Percentiles rank a stretch among this genome's conserved stretches.
Conservation (phyloP, 2,888 invertebrate species). For the Pyrgus malvae region DNA sequence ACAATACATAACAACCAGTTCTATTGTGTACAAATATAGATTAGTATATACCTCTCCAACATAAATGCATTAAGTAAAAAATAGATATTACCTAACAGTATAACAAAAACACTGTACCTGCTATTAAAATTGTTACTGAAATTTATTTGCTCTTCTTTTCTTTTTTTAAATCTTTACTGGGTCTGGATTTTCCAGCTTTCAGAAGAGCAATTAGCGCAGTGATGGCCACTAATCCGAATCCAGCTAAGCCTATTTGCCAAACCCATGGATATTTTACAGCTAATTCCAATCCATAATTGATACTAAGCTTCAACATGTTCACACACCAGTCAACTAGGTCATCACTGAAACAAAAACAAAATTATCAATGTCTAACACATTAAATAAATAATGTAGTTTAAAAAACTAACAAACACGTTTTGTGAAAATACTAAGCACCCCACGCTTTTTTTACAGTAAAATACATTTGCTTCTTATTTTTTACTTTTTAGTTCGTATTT, state of each 20-base stretch:
- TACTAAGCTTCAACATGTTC: slow-evolving; percentile 59
- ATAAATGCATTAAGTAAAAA: too few species aligned
- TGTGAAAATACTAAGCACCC: too few species aligned
- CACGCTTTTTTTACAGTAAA: too few species aligned
- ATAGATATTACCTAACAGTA: too few species aligned
- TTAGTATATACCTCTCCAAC: too few species aligned
- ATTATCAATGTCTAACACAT: not conserved
- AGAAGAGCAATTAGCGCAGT: slow-evolving; percentile 72
- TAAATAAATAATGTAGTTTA: too few species aligned
- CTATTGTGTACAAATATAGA: too few species aligned
- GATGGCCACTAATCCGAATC: slow-evolving; percentile 73
- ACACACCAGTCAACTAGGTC: slow-evolving; percentile 74
- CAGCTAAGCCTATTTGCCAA: slow-evolving; percentile 70
- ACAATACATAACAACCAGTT: too few species aligned
- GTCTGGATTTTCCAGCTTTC: slow-evolving; percentile 64
- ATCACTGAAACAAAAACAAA: slow-evolving; percentile 61
- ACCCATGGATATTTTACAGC: slow-evolving; percentile 71
- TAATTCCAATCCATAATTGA: slow-evolving; percentile 60
- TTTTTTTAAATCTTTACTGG: slow-evolving; percentile 63
- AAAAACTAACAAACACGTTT: too few species aligned
- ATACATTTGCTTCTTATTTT: too few species aligned
- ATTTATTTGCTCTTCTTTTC: slow-evolving; percentile 71
- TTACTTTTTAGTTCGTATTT: too few species aligned
- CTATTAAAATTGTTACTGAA: not conserved
- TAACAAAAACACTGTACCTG: not conserved